phyloP scores from a whole-genome alignment of 2,797 vertebrate species.

The Ptychadena robeensis region DNA sequence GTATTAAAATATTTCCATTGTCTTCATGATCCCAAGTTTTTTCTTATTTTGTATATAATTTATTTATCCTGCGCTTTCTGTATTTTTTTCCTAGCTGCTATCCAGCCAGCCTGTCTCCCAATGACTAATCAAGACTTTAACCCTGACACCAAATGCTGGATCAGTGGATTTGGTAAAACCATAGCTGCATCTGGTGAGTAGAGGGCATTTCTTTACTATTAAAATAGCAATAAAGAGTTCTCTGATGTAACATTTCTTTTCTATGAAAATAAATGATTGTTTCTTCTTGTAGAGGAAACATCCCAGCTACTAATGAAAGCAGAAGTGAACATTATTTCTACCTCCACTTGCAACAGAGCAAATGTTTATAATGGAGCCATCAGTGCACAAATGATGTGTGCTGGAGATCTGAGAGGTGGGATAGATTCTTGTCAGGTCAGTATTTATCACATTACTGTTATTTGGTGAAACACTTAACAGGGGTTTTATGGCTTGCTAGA shows the following conservation, averaged over 20 bases:
- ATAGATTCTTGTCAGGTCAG: slow-evolving; percentile 91
- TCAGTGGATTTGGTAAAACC: slow-evolving; percentile 87
- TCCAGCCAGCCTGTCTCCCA: slow-evolving; percentile 88
- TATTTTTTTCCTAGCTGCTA: slow-evolving; percentile 71
- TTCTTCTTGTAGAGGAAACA: slow-evolving; percentile 69
- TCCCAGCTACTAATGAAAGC: slow-evolving; percentile 84
- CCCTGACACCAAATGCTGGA: slow-evolving; percentile 80
- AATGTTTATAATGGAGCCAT: slow-evolving; percentile 79
- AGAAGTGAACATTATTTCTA: slow-evolving; percentile 80
- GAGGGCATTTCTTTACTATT: neutral
- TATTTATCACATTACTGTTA: neutral
- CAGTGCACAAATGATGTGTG: slow-evolving; percentile 87
- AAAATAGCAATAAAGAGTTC: neutral
- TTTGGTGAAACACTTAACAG: neutral
- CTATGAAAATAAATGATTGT: neutral
- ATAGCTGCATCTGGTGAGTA: slow-evolving; percentile 57
- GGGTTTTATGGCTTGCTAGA: neutral
- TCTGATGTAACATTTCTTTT: neutral
- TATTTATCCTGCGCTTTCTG: too few species aligned
- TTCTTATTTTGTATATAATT: neutral
- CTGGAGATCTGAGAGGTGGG: slow-evolving; percentile 84
- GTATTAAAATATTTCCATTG: too few species aligned
- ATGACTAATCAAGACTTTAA: slow-evolving; percentile 75
- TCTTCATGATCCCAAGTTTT: too few species aligned
- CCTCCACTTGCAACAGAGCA: slow-evolving; percentile 77